A percentile compares a stretch with the other conserved stretches of the same genome.
Conservation (phyloP, 2,888 invertebrate genomes). For the Caenorhabditis becei region DNA sequence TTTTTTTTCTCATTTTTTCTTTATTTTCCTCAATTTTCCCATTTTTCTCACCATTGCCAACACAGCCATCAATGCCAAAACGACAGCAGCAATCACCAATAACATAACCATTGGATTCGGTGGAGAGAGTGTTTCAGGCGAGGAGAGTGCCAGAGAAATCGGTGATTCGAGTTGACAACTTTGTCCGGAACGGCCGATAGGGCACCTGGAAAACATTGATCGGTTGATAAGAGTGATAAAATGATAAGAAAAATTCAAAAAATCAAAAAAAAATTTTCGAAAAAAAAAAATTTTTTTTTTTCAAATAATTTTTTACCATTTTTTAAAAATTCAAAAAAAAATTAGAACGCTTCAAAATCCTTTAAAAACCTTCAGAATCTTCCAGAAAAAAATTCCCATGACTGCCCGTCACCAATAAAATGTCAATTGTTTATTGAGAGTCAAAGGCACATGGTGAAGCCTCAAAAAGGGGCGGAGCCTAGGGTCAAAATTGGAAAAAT, state of each 20-base stretch:
- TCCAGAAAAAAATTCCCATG: too few relatives aligned
- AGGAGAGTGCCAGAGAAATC: slow-evolving; percentile 40
- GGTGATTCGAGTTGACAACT: slow-evolving; percentile 56
- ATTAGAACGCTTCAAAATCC: neutral
- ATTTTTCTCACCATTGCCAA: slow-evolving; percentile 50
- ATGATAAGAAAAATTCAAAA: too few relatives aligned
- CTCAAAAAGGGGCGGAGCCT: neutral
- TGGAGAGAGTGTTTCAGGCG: slow-evolving; percentile 20
- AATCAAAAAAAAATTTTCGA: too few relatives aligned
- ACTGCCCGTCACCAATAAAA: too few relatives aligned
- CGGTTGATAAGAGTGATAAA: too few relatives aligned
- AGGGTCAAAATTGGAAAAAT: slow-evolving; percentile 2
- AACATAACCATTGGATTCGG: slow-evolving; percentile 55
- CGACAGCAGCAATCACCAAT: slow-evolving; percentile 40
- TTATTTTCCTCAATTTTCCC: neutral
- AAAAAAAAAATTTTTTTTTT: neutral
- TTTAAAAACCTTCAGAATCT: too few relatives aligned
- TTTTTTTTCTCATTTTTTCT: too few relatives aligned
- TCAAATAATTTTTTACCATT: slow-evolving; percentile 1
- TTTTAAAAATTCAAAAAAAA: slow-evolving; percentile 3
- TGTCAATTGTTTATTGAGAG: neutral
- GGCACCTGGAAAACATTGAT: slow-evolving; percentile 52
- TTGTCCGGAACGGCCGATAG: slow-evolving; percentile 52
- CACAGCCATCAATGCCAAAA: slow-evolving; percentile 48
- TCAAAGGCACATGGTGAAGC: neutral